Evolutionary conservation across 2,888 invertebrate genomes (phyloP).

Genomic region (Argynnis bischoffii): DNA sequence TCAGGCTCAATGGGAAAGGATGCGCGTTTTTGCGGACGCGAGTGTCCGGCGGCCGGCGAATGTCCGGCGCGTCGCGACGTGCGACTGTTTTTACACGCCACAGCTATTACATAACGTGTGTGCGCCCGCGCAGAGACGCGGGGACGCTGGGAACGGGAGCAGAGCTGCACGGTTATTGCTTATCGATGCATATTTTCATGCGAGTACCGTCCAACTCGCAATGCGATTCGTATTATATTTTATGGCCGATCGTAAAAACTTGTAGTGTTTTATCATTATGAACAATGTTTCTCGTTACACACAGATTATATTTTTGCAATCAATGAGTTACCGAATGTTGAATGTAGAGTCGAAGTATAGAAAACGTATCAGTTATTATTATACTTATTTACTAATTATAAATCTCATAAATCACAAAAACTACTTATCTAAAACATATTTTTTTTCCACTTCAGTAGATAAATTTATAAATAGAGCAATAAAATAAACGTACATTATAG

Average conservation of each 20-base stretch:
- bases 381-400: too few relatives aligned
- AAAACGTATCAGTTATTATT: too few relatives aligned
- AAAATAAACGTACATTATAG: neutral
- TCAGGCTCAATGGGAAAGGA: conserved; percentile 45
- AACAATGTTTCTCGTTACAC: neutral
- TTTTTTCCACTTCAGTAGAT: neutral
- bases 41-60: conserved; percentile 37
- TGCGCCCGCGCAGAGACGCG: neutral
- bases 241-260: conserved; percentile 17
- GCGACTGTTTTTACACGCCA: conserved; percentile 31
- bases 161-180: conserved; percentile 25
- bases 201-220: conserved; percentile 9
- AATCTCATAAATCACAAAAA: too few relatives aligned
- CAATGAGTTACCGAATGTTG: too few relatives aligned
- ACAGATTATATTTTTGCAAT: too few relatives aligned
- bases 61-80: conserved; percentile 26
- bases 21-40: conserved; percentile 42
- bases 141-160: conserved; percentile 33
- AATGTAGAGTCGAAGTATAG: too few relatives aligned
- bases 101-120: conserved; percentile 28
- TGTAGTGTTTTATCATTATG: conserved; percentile 24
- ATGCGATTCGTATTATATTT: conserved; percentile 22
- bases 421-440: neutral
- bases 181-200: conserved; percentile 27
- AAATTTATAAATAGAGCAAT: conserved; percentile 2